A percentile compares a stretch with the other conserved stretches of the same genome.
Conservation (phyloP, 2,113 vertebrate genomes). For the Paralichthys olivaceus region DNA sequence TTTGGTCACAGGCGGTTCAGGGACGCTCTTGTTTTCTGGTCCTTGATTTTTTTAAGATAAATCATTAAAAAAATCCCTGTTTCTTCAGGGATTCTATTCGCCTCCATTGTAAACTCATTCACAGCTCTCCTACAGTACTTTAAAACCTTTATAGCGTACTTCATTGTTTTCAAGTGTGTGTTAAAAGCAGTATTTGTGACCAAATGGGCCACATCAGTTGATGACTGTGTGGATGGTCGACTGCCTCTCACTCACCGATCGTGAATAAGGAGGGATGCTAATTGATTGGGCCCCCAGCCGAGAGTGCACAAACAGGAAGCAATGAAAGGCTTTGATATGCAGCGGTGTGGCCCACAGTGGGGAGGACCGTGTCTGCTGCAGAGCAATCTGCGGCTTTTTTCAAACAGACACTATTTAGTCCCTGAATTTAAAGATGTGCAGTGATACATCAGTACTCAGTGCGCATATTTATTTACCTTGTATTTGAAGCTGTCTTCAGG, state of each 20-base stretch:
- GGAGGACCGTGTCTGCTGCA: constrained; percentile 60
- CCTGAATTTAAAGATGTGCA: background rate
- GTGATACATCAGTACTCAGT: too few relatives aligned
- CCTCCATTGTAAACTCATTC: too few relatives aligned
- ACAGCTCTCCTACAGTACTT: constrained; percentile 3
- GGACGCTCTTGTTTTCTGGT: too few relatives aligned
- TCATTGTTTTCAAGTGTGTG: constrained; percentile 38
- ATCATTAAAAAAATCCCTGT: too few relatives aligned
- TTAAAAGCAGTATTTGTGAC: constrained; percentile 36
- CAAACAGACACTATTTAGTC: background rate
- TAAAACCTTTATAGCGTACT: background rate
- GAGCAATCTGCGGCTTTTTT: constrained; percentile 12
- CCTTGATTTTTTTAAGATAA: too few relatives aligned
- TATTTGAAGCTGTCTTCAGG: constrained; percentile 86
- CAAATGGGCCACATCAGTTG: constrained; percentile 63
- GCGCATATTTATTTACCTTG: constrained; percentile 76
- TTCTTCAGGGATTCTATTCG: too few relatives aligned
- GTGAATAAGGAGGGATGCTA: constrained; percentile 76
- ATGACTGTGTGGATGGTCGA: constrained; percentile 66
- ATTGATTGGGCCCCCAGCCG: constrained; percentile 74
- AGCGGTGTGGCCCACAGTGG: constrained; percentile 51
- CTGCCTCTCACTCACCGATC: constrained; percentile 84
- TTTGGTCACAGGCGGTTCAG: too few relatives aligned
- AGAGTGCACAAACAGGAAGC: constrained; percentile 80
- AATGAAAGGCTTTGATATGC: constrained; percentile 79